Evolutionary conservation across 2,888 invertebrate genomes (phyloP), one percentile per base, ranked within the genome.

Genomic region (Pardosa pseudoannulata): DNA sequence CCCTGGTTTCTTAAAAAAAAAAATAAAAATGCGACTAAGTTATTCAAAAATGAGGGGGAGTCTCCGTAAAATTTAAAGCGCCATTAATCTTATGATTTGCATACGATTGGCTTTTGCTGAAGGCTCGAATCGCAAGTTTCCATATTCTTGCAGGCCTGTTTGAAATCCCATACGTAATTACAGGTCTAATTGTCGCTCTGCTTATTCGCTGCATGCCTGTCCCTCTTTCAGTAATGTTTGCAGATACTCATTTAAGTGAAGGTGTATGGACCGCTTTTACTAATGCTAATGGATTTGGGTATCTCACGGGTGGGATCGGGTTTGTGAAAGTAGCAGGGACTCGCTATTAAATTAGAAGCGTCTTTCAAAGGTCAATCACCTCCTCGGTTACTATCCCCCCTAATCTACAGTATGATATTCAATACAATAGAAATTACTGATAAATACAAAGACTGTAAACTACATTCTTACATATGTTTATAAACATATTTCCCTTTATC

Each of bases 231-330:
- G 79, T 79, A 79, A 79, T 79, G 79, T 79, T 79, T 79, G 71
- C 79, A 79, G 79, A 79, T 79, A 79, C 71, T 79, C 79, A 79
- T 79, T 79, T 79, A 79, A 79, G 79, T 79, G 79, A 79, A 72
- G 65, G 79, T 71, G 79, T 71, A 72, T 72, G 72, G 79, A 72
- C 71, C 64, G 79, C 70, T 62, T 79, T 79, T 79, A 79, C 79
- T 79, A 79, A 79, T 79, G 79, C 79, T 79, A 79, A 79, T 79
- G 79, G 79, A 78, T 79, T 79, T 64, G 71, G 79, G 62, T 79
- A 71, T 72, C 79, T 79, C 68, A 71, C 79, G 71, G 79, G 67
- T 67, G 76, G 76, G 65, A 76, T 76, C 67, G 67, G 74, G 71
- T 79, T 79, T 79, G 79, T 70, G 70, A 64, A 72, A 72, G 46